Percentiles rank a stretch among this genome's conserved stretches.
Conservation (phyloP, 2,113 vertebrate species). For the Aphyosemion australe region DNA sequence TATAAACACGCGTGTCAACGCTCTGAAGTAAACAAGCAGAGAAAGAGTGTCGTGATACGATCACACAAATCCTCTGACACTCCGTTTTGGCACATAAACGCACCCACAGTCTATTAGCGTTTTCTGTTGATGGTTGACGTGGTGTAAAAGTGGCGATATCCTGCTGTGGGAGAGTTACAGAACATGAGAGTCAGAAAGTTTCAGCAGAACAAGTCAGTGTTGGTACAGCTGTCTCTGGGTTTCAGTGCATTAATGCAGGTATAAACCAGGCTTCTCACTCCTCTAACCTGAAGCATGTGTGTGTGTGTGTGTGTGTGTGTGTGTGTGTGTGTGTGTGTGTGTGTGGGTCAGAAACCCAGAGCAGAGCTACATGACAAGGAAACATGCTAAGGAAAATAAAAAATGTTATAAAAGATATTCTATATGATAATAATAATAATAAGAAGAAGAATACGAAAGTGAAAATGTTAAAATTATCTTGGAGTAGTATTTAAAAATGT, state of each 20-base stretch:
- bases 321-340: constrained; percentile 54
- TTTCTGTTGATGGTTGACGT: constrained; percentile 32
- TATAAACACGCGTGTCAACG: background rate
- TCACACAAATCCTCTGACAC: constrained; percentile 12
- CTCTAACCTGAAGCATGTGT: constrained; percentile 40
- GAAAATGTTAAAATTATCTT: too few relatives aligned
- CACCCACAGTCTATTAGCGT: constrained; percentile 7
- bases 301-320: constrained; percentile 56
- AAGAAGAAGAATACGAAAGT: too few relatives aligned
- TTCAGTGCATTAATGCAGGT: constrained; percentile 41
- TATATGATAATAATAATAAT: too few relatives aligned
- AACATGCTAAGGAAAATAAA: constrained; percentile 46
- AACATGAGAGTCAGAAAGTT: constrained; percentile 8
- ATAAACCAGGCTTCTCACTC: constrained; percentile 58
- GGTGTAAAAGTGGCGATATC: constrained; percentile 33
- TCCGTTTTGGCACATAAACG: constrained; percentile 1
- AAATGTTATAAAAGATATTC: too few relatives aligned
- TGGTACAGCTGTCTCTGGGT: constrained; percentile 58
- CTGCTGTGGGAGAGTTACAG: constrained; percentile 24
- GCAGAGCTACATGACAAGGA: constrained; percentile 42
- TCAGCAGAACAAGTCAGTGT: constrained; percentile 46
- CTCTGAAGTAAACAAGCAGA: constrained; percentile 16
- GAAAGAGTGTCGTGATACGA: background rate
- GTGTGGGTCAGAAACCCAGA: constrained; percentile 41
- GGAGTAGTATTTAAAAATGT: too few relatives aligned